Evolutionary conservation across 2,888 invertebrate genomes (phyloP), one percentile per base, ranked within the genome.

Genomic region (Limnephilus auricula): DNA sequence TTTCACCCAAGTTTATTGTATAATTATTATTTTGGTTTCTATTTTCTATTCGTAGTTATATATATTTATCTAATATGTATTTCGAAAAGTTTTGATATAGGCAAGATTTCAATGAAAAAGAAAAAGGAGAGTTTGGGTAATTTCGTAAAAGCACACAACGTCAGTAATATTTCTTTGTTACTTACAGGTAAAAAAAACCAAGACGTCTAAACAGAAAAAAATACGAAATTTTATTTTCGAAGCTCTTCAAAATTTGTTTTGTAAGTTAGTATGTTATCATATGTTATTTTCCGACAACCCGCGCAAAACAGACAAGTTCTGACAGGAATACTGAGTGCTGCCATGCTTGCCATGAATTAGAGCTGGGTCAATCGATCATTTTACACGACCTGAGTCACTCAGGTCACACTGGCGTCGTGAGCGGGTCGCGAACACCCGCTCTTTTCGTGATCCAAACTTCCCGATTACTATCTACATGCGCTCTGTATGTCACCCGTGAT

Each of bases 271-370:
- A n/a, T n/a, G n/a, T n/a, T n/a, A n/a, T n/a, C n/a, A n/a, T 18
- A 50, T 65, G 25, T 65, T 65, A 25, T 65, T 65, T 79, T 80
- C 18, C 80, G 18, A 6, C 80, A 6, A 80, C 80, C 80, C 80
- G 31, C 80, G n/a, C 84, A 85, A 85, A 30, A 85, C 5, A 37
- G 84, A 84, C 84, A 84, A 40, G 84, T 84, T 6, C 40, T 84
- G 40, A 84, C 84, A 84, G 40, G 84, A 37, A 10, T 30, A 18
- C 30, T n/a, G n/a, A n/a, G n/a, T n/a, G n/a, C n/a, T n/a, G n/a
- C n/a, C n/a, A n/a, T n/a, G n/a, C n/a, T n/a, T n/a, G n/a, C n/a
- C n/a, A n/a, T n/a, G n/a, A n/a, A n/a, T n/a, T n/a, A n/a, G n/a
- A n/a, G n/a, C n/a, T n/a, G n/a, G n/a, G n/a, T n/a, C n/a, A n/a